A percentile compares a stretch with the other conserved stretches of the same genome.
These are phyloP conservation scores for Coregonus ussuriensis DNA, from an alignment of 2,797 vertebrate species.

Conservation along the genomic window DNA sequence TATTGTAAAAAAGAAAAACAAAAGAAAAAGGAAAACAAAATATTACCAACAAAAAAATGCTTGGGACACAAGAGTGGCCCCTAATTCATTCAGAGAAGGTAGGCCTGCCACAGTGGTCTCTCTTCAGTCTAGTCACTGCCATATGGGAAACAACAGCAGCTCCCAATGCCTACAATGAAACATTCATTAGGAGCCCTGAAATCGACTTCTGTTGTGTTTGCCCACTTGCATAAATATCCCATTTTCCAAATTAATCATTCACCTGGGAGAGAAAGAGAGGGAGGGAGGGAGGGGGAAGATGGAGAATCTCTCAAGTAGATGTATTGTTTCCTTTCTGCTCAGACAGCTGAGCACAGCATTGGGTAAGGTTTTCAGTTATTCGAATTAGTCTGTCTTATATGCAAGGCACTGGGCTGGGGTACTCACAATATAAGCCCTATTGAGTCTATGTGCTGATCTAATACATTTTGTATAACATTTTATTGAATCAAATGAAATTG, in stretches of 20 bases:
- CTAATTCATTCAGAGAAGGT: conserved; percentile 50
- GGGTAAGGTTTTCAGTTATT: background rate
- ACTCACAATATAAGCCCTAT: background rate
- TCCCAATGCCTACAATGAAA: conserved; percentile 45
- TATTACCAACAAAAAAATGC: too few species aligned
- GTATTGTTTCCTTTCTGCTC: background rate
- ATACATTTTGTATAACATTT: too few species aligned
- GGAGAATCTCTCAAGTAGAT: background rate
- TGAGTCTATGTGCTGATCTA: too few species aligned
- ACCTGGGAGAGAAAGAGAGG: conserved; percentile 10
- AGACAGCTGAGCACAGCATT: background rate
- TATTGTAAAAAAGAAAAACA: too few species aligned
- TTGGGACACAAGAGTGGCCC: conserved; percentile 36
- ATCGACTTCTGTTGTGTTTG: conserved; percentile 19
- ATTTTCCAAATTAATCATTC: conserved; percentile 47
- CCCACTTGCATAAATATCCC: conserved; percentile 45
- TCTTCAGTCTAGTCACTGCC: conserved; percentile 41
- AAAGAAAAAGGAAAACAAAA: too few species aligned
- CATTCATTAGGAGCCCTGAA: conserved; percentile 43
- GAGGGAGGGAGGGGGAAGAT: background rate
- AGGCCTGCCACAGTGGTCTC: conserved; percentile 39
- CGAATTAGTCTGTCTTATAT: background rate
- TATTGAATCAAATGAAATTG: too few species aligned
- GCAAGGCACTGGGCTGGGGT: background rate
- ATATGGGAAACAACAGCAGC: conserved; percentile 32